phyloP scores from a whole-genome alignment of 2,113 vertebrate species.

The Xenopus laevis region DNA sequence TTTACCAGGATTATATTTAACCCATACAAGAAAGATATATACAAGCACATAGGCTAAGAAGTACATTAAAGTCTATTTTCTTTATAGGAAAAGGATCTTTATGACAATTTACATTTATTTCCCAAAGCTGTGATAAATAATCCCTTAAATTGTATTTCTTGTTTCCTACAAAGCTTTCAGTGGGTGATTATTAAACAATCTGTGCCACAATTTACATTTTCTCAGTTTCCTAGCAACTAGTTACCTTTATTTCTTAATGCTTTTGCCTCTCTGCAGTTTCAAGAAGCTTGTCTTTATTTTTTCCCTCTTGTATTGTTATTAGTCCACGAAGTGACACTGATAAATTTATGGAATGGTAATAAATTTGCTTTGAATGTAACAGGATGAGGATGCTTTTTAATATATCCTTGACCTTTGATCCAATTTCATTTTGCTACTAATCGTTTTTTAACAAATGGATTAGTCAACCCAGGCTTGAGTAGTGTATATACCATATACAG shows the following conservation, averaged over 20 bases:
- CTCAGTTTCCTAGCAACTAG: neutral
- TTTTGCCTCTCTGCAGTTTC: too few relatives aligned
- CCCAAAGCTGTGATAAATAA: neutral
- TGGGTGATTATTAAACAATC: neutral
- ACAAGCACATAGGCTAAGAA: too few relatives aligned
- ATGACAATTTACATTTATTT: too few relatives aligned
- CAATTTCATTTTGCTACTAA: neutral
- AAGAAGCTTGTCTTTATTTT: neutral
- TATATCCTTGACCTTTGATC: neutral
- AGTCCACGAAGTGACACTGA: neutral
- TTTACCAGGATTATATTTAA: too few relatives aligned
- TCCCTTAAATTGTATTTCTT: neutral
- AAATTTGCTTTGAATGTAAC: neutral
- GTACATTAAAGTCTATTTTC: too few relatives aligned
- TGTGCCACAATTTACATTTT: neutral
- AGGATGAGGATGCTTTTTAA: neutral
- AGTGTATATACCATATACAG: too few relatives aligned
- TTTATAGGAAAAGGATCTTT: too few relatives aligned
- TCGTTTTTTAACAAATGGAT: too few relatives aligned
- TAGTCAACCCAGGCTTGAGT: too few relatives aligned
- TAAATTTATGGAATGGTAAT: neutral
- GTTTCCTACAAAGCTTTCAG: neutral
- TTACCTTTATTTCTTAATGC: neutral
- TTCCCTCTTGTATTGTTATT: neutral
- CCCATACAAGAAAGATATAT: too few relatives aligned